Evolutionary conservation across 2,888 invertebrate genomes (phyloP), one percentile per base, ranked within the genome.

Genomic region (Cataglyphis altisquamis): DNA sequence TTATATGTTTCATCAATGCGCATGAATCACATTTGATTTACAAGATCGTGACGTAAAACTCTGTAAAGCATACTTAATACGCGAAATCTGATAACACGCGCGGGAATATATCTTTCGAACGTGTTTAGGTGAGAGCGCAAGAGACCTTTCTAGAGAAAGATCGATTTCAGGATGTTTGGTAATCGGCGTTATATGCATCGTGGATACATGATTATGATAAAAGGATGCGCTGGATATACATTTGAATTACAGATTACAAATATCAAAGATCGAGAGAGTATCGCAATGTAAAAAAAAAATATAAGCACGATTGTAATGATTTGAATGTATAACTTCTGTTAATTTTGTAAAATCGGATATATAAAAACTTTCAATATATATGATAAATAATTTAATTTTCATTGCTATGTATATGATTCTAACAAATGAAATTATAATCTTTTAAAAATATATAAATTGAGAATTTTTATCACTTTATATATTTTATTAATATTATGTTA

Each of bases 81-180:
- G 78, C 68, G 29, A 60, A 60, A 70, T 60, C 68, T 62, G 41
- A 57, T 32, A 57, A 78, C 67, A 21, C 52, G 78, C 67, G 21
- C 36, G 68, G 45, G 32, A 57, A 67, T 67, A 75, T 52, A 68
- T 78, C 57, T 68, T 55, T 32, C 32, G 32, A 21, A 45, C 41
- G 45, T 2, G 45, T 57, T 68, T 60, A 21, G 41, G 41, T 15
- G 57, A 67, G 67, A 57, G 32, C 55, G 60, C 70, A 60, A 60
- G 78, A 80, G 78, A 80, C 36, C 70, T 80, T 78, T 78, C 57
- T 45, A 41, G 55, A 41, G 78, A 70, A 68, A 45, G 45, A 80
- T 70, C 32, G 70, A 70, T 70, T 60, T 25, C 36, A 62, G 36
- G 36, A 52, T 45, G 55, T 77, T 77, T 55, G 45, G 70, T 62